Conservation (phyloP, 2,888 invertebrate species). For the Folsomia candida region DNA sequence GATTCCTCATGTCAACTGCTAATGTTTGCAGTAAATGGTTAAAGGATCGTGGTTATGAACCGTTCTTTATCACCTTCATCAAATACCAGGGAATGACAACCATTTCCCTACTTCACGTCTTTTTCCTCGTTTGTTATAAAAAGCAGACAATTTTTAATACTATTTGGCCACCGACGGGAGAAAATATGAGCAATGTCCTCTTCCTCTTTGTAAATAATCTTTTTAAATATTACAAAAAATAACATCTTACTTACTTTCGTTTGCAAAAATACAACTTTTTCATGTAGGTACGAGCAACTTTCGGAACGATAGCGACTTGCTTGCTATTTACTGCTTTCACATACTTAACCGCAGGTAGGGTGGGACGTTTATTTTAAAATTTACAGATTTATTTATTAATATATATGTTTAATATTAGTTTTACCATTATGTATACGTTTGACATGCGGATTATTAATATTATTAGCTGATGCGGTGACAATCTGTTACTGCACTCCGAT, state of each 20-base stretch:
- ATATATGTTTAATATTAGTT: background rate
- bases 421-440: background rate
- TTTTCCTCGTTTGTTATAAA: background rate
- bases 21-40: background rate
- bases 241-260: background rate
- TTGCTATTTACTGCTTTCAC: background rate
- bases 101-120: background rate
- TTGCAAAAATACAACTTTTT: background rate
- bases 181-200: background rate
- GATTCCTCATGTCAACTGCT: background rate
- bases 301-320: background rate
- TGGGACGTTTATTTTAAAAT: too few relatives aligned
- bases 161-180: background rate
- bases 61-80: constrained; percentile 1
- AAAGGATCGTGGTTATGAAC: background rate
- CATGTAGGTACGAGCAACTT: background rate
- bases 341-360: background rate
- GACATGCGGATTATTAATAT: background rate
- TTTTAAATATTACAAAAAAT: background rate
- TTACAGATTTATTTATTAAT: too few relatives aligned
- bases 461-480: background rate
- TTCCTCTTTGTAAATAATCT: background rate
- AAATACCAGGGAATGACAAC: constrained; percentile 3
- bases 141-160: background rate
- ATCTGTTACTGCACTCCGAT: background rate